Conservation (phyloP, 2,797 vertebrate species). For the Anas acuta region DNA sequence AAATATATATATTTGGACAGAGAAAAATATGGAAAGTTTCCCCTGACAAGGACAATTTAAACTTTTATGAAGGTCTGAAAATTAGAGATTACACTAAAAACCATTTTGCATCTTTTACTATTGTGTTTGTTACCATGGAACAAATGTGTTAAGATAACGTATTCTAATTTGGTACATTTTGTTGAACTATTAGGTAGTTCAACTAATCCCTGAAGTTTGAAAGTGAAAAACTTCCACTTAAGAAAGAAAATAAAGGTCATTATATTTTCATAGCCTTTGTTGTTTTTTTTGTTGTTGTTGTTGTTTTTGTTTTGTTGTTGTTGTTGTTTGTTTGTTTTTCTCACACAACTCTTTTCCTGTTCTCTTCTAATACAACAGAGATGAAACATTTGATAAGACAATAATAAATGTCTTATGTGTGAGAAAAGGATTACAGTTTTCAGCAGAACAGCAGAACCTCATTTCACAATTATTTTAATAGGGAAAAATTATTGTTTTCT, state of each 20-base stretch:
- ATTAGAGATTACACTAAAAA: not conserved
- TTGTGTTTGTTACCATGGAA: slow-evolving; percentile 1
- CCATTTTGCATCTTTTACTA: not conserved
- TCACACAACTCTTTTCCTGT: not conserved
- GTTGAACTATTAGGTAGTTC: not conserved
- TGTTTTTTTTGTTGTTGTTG: no score
- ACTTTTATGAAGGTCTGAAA: not conserved
- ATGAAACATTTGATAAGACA: not conserved
- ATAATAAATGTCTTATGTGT: not conserved
- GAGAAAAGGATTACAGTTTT: not conserved
- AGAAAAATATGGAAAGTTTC: not conserved
- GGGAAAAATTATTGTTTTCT: not conserved
- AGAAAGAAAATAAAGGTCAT: not conserved
- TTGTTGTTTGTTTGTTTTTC: not conserved
- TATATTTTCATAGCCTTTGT: not conserved
- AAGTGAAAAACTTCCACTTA: not conserved
- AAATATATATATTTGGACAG: not conserved
- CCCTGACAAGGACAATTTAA: not conserved
- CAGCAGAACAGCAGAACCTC: not conserved
- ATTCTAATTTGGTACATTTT: not conserved
- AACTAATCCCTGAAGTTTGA: not conserved
- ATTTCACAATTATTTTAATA: not conserved
- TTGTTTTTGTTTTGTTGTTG: not conserved
- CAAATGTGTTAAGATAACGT: not conserved
- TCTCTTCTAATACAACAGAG: not conserved